phyloP scores from a whole-genome alignment of 2,888 invertebrate genomes.

The Pandemis cinnamomeana region DNA sequence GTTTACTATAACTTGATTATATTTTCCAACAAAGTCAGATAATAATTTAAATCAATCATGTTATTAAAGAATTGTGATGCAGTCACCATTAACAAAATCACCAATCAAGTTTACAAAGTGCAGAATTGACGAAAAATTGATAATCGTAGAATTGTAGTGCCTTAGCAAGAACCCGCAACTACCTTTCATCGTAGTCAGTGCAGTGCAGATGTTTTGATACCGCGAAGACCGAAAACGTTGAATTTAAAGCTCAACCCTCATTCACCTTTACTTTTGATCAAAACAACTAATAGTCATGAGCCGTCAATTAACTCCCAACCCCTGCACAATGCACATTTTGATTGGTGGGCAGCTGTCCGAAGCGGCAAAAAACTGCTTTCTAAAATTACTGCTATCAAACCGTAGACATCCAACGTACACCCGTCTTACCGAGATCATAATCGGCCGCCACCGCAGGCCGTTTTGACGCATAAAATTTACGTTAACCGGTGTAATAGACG shows the following conservation, averaged over 20 bases:
- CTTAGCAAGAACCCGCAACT: neutral
- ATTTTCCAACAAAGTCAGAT: conserved; percentile 1
- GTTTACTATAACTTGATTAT: conserved; percentile 35
- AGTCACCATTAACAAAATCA: too few relatives aligned
- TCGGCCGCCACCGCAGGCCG: conserved; percentile 59
- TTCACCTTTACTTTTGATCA: conserved; percentile 50
- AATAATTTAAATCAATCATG: neutral
- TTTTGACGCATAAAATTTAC: conserved; percentile 70
- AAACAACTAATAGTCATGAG: conserved; percentile 67
- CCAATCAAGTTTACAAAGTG: too few relatives aligned
- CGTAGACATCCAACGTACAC: conserved; percentile 63
- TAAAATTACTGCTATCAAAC: conserved; percentile 75
- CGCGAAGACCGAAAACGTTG: neutral
- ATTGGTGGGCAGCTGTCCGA: conserved; percentile 79
- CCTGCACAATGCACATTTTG: conserved; percentile 76
- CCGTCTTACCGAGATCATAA: conserved; percentile 73
- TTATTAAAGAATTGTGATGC: too few relatives aligned
- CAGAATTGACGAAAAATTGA: too few relatives aligned
- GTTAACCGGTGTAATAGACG: conserved; percentile 50
- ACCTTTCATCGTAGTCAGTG: neutral
- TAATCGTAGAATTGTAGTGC: too few relatives aligned
- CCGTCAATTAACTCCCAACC: conserved; percentile 71
- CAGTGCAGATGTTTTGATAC: neutral
- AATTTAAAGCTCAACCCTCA: conserved; percentile 34
- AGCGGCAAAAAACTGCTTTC: conserved; percentile 78